Base-by-base conservation (phyloP, 2,888 invertebrate species). In the Plebejus argus region DNA sequence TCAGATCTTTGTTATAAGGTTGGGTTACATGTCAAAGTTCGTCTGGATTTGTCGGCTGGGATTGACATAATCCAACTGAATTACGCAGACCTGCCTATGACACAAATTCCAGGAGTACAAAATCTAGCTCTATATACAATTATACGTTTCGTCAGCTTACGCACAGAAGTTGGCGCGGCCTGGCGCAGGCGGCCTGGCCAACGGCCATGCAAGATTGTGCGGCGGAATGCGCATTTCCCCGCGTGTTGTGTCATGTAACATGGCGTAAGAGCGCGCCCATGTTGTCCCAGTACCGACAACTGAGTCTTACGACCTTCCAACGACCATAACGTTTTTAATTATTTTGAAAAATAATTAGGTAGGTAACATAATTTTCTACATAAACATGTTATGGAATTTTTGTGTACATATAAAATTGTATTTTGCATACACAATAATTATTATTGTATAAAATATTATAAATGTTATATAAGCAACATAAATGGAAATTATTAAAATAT, bases 201-300 rank as follows among this genome's bases (percentile, higher is more conserved):
- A 20, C 20, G 71, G 20, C 23, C 66, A 66, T 39, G 74, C 53
- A 74, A 74, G 53, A 49, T 28, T 28, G 53, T 74, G 74, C 53
- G 23, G 1, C 6, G 74, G 74, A 53, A 74, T 74, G 74, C 45
- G 72, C 53, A 53, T 74, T 53, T 28, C 74, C 53, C 53, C 74
- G 74, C 74, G 28, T 74, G 74, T 53, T 23, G 74, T 23, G 49
- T 49, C 49, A 45, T 45, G 66, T 66, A 66, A 66, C 23, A 45
- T 72, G 72, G 39, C 18, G 53, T 74, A 74, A 74, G 28, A 53
- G 18, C 23, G 49, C 23, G 23, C 15, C 49, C 28, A 74, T 74
- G 53, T 3, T 23, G 49, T 28, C 49, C 74, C 15, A 28, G 53
- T 74, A 53, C 49, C n/a, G 5, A 5, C 53, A 53, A 18, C 53